Conservation (phyloP, 2,113 vertebrate species). For the Salvator merianae region DNA sequence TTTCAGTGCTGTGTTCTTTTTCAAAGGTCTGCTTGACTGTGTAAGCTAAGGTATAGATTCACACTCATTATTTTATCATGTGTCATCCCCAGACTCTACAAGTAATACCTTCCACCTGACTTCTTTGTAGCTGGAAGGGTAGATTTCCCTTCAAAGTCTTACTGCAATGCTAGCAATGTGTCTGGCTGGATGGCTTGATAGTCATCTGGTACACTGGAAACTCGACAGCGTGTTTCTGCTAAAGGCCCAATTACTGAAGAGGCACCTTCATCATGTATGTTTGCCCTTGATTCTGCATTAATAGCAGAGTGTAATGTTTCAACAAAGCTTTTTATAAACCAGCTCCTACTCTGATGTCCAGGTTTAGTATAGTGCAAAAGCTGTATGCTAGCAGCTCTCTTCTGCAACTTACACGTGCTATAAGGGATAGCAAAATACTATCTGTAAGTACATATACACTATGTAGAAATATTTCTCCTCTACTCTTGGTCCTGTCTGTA, state of each 20-base stretch:
- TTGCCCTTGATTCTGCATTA: slow-evolving; percentile 62
- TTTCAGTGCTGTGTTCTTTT: slow-evolving; percentile 19
- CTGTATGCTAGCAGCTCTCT: background rate
- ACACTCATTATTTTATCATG: slow-evolving; percentile 45
- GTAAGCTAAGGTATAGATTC: slow-evolving; percentile 38
- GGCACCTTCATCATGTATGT: slow-evolving; percentile 59
- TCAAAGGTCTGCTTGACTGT: slow-evolving; percentile 6
- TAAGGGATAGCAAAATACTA: slow-evolving; percentile 38
- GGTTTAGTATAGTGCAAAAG: slow-evolving; percentile 39
- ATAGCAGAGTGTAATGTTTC: slow-evolving; percentile 61
- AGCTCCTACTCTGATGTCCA: slow-evolving; percentile 56
- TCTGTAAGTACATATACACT: slow-evolving; percentile 35
- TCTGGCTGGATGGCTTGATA: slow-evolving; percentile 55
- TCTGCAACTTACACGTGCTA: slow-evolving; percentile 27
- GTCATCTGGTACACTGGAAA: slow-evolving; percentile 68
- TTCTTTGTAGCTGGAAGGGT: slow-evolving; percentile 57
- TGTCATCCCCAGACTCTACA: slow-evolving; percentile 45
- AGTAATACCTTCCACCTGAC: slow-evolving; percentile 57
- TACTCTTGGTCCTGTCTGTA: background rate
- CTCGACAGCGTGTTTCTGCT: slow-evolving; percentile 62
- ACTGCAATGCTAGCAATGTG: slow-evolving; percentile 42
- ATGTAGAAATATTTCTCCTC: slow-evolving; percentile 45
- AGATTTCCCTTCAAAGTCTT: slow-evolving; percentile 59
- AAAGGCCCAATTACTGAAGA: slow-evolving; percentile 58
- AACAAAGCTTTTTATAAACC: slow-evolving; percentile 58